phyloP scores from a whole-genome alignment of 2,113 vertebrate genomes.

The Myrmecobius fasciatus region DNA sequence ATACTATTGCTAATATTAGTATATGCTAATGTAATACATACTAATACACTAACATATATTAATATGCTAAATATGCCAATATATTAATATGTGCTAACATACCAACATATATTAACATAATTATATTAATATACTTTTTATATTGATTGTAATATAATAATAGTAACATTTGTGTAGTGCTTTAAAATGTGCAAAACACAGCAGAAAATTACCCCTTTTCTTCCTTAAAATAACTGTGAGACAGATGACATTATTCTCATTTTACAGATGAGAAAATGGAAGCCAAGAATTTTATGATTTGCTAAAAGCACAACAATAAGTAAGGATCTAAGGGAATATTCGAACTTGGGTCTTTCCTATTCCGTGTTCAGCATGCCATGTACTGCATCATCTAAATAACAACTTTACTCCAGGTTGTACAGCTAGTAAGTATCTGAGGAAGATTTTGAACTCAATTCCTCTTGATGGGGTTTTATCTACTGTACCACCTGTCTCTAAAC shows the following conservation, averaged over 20 bases:
- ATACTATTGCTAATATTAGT: not conserved
- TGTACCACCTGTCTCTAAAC: not conserved
- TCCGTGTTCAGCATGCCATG: not conserved
- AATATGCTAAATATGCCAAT: too few species aligned
- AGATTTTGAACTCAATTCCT: not conserved
- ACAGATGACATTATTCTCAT: not conserved
- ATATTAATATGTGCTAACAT: too few species aligned
- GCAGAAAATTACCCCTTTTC: not conserved
- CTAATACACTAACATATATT: too few species aligned
- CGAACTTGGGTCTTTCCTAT: not conserved
- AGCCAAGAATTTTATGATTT: not conserved
- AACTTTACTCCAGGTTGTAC: not conserved
- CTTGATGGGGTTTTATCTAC: not conserved
- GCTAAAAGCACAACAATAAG: not conserved
- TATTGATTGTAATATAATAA: not conserved
- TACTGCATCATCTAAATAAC: not conserved
- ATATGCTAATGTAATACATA: too few species aligned
- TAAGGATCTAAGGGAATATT: not conserved
- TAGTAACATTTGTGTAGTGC: not conserved
- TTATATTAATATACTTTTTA: too few species aligned
- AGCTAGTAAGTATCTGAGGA: not conserved
- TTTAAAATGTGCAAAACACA: not conserved
- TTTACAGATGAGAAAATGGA: not conserved
- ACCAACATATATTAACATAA: too few species aligned
- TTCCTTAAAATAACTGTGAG: not conserved